These are phyloP conservation scores for Antheraea assamensis DNA, from an alignment of 2,888 invertebrate species.

Conservation along the genomic window DNA sequence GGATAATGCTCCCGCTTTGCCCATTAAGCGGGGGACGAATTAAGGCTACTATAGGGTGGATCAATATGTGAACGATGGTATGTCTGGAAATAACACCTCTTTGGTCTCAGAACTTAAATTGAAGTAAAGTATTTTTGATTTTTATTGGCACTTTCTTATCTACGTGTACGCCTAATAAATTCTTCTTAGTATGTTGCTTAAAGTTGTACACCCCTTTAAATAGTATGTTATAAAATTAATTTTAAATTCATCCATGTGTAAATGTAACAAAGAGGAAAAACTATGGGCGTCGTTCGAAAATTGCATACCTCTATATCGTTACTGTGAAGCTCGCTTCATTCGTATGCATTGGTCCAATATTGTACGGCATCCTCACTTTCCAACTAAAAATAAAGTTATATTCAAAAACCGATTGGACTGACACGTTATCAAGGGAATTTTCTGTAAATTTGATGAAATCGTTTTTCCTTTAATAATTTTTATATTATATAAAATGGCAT, in stretches of 20 bases:
- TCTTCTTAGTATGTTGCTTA: neutral
- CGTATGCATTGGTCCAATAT: slow-evolving; percentile 24
- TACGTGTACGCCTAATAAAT: too few relatives aligned
- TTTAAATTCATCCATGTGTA: neutral
- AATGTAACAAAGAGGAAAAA: slow-evolving; percentile 16
- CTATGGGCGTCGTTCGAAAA: slow-evolving; percentile 20
- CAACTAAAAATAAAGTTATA: slow-evolving; percentile 17
- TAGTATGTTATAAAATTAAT: neutral
- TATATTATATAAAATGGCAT: neutral
- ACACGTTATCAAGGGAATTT: slow-evolving; percentile 11
- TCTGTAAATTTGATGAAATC: neutral
- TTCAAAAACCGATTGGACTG: slow-evolving; percentile 9
- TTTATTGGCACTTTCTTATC: too few relatives aligned
- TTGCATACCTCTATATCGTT: slow-evolving; percentile 22
- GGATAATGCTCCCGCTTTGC: too few relatives aligned
- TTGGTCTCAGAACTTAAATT: too few relatives aligned
- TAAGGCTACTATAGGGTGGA: too few relatives aligned
- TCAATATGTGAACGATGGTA: too few relatives aligned
- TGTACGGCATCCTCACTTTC: slow-evolving; percentile 17
- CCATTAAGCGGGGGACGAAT: too few relatives aligned
- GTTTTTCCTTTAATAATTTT: neutral
- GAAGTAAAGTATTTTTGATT: too few relatives aligned
- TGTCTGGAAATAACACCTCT: too few relatives aligned
- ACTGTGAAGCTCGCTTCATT: slow-evolving; percentile 22
- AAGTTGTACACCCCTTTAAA: neutral